Base-by-base conservation (phyloP, 2,797 vertebrate species). In the Chiloscyllium punctatum region DNA sequence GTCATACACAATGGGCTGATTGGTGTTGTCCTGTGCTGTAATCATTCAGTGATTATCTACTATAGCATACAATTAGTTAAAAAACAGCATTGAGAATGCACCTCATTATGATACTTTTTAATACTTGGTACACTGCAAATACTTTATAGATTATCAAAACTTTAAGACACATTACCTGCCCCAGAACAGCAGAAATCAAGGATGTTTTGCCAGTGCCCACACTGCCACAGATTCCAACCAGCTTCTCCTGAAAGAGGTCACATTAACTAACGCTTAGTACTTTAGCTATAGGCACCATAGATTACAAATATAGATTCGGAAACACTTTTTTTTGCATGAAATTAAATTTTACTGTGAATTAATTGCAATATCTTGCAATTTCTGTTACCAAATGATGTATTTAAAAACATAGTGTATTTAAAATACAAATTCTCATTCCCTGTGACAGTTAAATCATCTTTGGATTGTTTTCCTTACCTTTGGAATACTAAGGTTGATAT, bases 121-220 rank as follows among this genome's bases (percentile, higher is more conserved):
- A 11, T 84, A 84, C 6, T 48, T 48, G 42, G 25, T 84, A 84
- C 3, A 15, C 57, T 91, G 57, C 1, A 66, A 33, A n/a, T 11
- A 11, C 25, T 92, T 27, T 92, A 6, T n/a, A 37, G 66, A 42
- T 21, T 4, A 66, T 69, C 7, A 92, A 92, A 92, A 25, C n/a
- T 92, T 92, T 21, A 92, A 68, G 23, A 92, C 42, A 87, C 96
- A 97, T 98, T 97, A 99, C 99, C 98, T 99, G 99, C 96, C 99
- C 99, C 95, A 99, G 97, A 97, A 99, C 97, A 95, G 98, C 98
- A 42, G 99, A 98, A 96, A 99, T 98, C 94, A 99, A 97, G 4
- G 99, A 99, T 13, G 98, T 98, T 97, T 99, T 99, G 96, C 99
- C 99, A 7, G 98, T 98, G 96, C 99, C 99, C 95, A 99, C 98